phyloP scores from a whole-genome alignment of 2,888 invertebrate species.

The Mesochorus sp. region DNA sequence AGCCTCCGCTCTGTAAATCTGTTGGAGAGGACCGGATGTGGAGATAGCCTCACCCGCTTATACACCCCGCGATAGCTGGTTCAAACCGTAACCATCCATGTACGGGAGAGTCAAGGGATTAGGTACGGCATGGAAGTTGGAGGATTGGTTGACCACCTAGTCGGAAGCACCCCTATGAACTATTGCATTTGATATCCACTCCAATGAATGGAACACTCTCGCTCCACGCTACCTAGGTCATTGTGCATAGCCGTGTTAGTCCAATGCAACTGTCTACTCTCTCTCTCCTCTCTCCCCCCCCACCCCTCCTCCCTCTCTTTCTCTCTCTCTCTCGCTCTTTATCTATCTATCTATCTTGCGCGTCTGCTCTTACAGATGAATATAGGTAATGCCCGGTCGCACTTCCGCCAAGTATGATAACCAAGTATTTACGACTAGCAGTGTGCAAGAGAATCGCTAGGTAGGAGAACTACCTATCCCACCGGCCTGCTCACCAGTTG shows the following conservation, averaged over 20 bases:
- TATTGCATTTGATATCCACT: slow-evolving; percentile 80
- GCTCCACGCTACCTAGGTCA: slow-evolving; percentile 68
- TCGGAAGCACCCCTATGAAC: slow-evolving; percentile 75
- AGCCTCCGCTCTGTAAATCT: slow-evolving; percentile 56
- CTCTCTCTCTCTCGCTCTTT: slow-evolving; percentile 12
- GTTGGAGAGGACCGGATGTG: slow-evolving; percentile 47
- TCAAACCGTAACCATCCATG: slow-evolving; percentile 24
- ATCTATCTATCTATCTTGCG: no score
- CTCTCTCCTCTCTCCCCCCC: slow-evolving; percentile 21
- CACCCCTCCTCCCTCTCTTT: neutral
- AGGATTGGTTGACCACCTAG: slow-evolving; percentile 72
- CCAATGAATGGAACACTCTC: slow-evolving; percentile 76
- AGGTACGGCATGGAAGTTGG: slow-evolving; percentile 57
- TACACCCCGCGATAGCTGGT: slow-evolving; percentile 17
- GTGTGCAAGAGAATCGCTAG: slow-evolving; percentile 39
- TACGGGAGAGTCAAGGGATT: slow-evolving; percentile 58
- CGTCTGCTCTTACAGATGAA: slow-evolving; percentile 69
- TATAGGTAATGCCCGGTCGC: slow-evolving; percentile 73
- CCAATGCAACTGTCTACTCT: slow-evolving; percentile 42
- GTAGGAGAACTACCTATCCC: slow-evolving; percentile 13
- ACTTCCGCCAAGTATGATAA: slow-evolving; percentile 79
- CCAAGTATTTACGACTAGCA: slow-evolving; percentile 79
- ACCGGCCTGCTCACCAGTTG: neutral
- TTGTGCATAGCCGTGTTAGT: slow-evolving; percentile 60
- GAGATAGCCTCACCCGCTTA: slow-evolving; percentile 33